These are phyloP conservation scores for Ceratina australensis DNA, from an alignment of 1,140 invertebrate species.

Conservation along the genomic window DNA sequence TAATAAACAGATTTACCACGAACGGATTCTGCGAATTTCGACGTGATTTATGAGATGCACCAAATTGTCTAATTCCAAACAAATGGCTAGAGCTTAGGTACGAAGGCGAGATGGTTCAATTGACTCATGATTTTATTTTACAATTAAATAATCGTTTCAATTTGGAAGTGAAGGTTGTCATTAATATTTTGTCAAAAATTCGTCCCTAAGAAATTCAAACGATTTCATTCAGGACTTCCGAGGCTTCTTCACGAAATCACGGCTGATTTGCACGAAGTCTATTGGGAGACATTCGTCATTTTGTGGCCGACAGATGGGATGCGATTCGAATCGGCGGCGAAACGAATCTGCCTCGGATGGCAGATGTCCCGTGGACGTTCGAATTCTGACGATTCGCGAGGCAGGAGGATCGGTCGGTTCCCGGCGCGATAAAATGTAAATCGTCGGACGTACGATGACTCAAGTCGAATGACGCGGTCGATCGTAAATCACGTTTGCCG, in stretches of 20 bases:
- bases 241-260: not conserved
- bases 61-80: too few species aligned
- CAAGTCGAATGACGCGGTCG: constrained; percentile 13
- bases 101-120: too few species aligned
- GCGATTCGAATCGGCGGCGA: constrained; percentile 40
- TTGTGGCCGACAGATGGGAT: constrained; percentile 51
- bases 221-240: not conserved
- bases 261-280: constrained; percentile 3
- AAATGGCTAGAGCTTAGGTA: too few species aligned
- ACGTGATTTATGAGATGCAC: constrained; percentile 25
- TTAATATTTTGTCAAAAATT: too few species aligned
- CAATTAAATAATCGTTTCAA: too few species aligned
- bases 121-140: too few species aligned
- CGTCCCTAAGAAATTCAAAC: too few species aligned
- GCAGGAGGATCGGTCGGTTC: not conserved
- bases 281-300: constrained; percentile 51
- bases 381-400: constrained; percentile 19
- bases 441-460: constrained; percentile 15
- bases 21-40: not conserved
- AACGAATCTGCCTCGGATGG: constrained; percentile 44
- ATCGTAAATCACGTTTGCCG: constrained; percentile 35
- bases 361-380: constrained; percentile 53
- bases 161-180: too few species aligned
- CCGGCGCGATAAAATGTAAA: constrained; percentile 26
- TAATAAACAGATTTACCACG: constrained; percentile 16